Evolutionary conservation across 2,888 invertebrate species (phyloP), one percentile per base, ranked within the genome.

Genomic region (Lampropteryx suffumata): DNA sequence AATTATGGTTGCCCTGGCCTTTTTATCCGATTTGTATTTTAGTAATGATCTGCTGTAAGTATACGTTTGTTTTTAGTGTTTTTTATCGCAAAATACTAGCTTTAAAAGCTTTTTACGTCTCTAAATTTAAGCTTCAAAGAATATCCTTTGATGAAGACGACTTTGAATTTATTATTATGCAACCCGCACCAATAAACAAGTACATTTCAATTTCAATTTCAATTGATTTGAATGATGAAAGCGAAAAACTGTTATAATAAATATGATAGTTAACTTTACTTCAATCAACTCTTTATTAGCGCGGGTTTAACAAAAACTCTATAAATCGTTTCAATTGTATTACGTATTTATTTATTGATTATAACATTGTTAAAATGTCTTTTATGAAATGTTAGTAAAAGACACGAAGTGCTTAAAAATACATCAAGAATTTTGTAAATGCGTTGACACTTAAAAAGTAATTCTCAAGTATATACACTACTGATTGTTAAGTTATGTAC

Each of bases 401-500:
- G 42, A 64, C 65, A 65, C 62, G 33, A 62, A 57, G 65, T 69
- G 64, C 65, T 65, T 55, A 56, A 59, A 24, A 48, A 53, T 33
- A 45, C 58, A 11, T 7, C 12, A 27, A 28, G 45, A 28, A 40
- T 42, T 50, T 27, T 69, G 62, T 67, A 68, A 65, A 72, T 65
- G 71, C 45, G 57, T 66, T 66, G 60, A 64, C 62, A 60, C 51
- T 58, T 68, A 54, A 59, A 64, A 65, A 64, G 57, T 66, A 55
- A 61, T 55, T 62, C 69, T 64, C 58, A 69, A 65, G 53, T 64
- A 70, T 72, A 70, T 71, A 82, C 70, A 73, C 51, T 54, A 49
- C 67, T 64, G 63, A 69, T 70, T 76, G 73, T 79, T 79, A 75
- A 48, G 68, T 78, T 70, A 73, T 67, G 61, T 71, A 76, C n/a